A percentile compares a stretch with the other conserved stretches of the same genome.
Evolutionary conservation across 2,113 vertebrate genomes (phyloP).

Genomic region (Pangasianodon hypophthalmus): DNA sequence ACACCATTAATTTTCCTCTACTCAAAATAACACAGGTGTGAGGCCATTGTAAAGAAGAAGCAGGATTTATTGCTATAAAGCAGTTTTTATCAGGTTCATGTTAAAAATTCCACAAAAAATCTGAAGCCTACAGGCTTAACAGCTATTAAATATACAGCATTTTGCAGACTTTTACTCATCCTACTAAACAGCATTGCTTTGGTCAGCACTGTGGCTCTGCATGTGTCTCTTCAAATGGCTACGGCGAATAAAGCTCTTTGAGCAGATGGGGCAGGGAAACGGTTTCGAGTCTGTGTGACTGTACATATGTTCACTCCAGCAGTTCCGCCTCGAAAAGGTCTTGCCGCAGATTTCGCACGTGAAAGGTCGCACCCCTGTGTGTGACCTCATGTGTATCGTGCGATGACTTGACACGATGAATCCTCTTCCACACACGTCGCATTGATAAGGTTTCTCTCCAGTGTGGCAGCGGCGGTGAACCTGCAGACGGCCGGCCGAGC

Average conservation of each 20-base stretch:
- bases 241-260: conserved; percentile 71
- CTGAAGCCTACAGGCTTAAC: not conserved
- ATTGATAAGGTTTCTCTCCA: conserved; percentile 69
- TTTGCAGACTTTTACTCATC: not conserved
- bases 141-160: not conserved
- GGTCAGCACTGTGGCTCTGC: conserved; percentile 61
- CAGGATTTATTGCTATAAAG: not conserved
- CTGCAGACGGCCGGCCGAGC: conserved; percentile 68
- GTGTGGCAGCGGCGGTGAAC: conserved; percentile 74
- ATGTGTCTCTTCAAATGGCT: conserved; percentile 72
- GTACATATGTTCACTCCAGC: conserved; percentile 71
- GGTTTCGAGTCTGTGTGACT: conserved; percentile 67
- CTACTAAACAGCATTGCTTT: conserved; percentile 4
- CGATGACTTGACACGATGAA: conserved; percentile 74
- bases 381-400: conserved; percentile 68
- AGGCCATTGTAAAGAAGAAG: not conserved
- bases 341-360: conserved; percentile 71
- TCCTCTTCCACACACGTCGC: conserved; percentile 67
- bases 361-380: conserved; percentile 72
- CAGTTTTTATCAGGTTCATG: not conserved
- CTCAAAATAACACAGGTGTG: not conserved
- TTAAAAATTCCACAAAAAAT: not conserved
- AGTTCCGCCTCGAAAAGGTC: conserved; percentile 66
- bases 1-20: not conserved
- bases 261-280: conserved; percentile 61